phyloP scores from a whole-genome alignment of 2,888 invertebrate species.

The Alitta virens region DNA sequence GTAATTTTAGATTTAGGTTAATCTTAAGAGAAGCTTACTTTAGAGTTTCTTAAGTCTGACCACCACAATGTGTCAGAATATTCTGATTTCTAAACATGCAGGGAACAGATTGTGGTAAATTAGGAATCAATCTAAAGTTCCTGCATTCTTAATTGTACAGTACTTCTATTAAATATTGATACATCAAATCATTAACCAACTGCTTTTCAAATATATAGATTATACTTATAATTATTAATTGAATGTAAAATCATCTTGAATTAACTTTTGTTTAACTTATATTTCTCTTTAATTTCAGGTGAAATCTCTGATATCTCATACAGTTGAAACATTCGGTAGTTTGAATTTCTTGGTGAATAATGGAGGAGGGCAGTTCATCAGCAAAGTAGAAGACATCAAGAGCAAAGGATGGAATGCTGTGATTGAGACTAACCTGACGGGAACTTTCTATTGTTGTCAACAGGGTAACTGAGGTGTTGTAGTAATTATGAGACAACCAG shows the following conservation, averaged over 20 bases:
- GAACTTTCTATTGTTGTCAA: slow-evolving; percentile 60
- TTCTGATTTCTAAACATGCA: too few species aligned
- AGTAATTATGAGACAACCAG: too few species aligned
- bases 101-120: too few species aligned
- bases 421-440: slow-evolving; percentile 61
- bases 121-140: too few species aligned
- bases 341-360: slow-evolving; percentile 61
- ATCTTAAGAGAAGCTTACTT: too few species aligned
- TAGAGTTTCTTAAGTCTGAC: too few species aligned
- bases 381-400: slow-evolving; percentile 52
- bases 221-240: not conserved
- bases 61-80: too few species aligned
- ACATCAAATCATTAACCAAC: not conserved
- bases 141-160: not conserved
- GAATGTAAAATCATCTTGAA: too few species aligned
- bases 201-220: not conserved
- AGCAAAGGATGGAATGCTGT: slow-evolving; percentile 61
- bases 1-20: too few species aligned
- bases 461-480: slow-evolving; percentile 56
- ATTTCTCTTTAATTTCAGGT: slow-evolving; percentile 39
- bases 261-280: not conserved
- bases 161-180: too few species aligned
- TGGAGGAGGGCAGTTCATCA: slow-evolving; percentile 61
- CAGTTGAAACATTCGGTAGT: slow-evolving; percentile 55
- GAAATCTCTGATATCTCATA: slow-evolving; percentile 42